Evolutionary conservation across 1,140 invertebrate genomes (phyloP), one percentile per base, ranked within the genome.

Genomic region (Drosophila subobscura): DNA sequence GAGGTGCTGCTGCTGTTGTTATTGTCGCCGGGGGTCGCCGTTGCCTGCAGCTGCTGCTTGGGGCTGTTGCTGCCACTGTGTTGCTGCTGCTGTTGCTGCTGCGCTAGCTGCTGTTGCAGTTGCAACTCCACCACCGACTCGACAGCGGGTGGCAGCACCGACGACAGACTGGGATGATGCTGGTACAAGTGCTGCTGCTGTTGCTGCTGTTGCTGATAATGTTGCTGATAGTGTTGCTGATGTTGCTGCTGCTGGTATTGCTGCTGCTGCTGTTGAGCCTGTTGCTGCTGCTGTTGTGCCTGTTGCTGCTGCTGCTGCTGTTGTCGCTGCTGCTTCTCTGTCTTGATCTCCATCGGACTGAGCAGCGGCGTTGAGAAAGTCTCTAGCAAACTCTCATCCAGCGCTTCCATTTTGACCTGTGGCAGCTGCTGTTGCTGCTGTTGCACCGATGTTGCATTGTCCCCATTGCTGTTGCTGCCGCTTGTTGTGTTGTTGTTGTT

Each of bases 271-370:
- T 86, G 79, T 0, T 84, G 74, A 1, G 72, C 52, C 2, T 80
- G 72, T 2, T 76, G 79, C 16, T 77, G 86, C 2, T 89, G 89
- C 0, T 90, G 78, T 0, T 80, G 77, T 0, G 70, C 70, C 0
- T 79, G 79, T 0, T 76, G 71, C 1, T 78, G 74, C 0, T 78
- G 71, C 5, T 78, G 75, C 0, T 79, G 79, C 3, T 72, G 91
- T 16, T 92, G 92, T n/a, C 84, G 88, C 56, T 93, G 92, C 81
- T 92, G 84, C 29, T 85, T 84, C 71, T 83, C 84, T 66, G 94
- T 95, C 91, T 96, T 96, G 76, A 96, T 95, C 91, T 95, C 95
- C 78, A 95, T 92, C 47, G 95, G 95, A 77, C 95, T 95, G 80
- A 96, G 92, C 22, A 95, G 93, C 56, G 95, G 95, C 90, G 91